phyloP scores from a whole-genome alignment of 2,113 vertebrate genomes.

The Siphamia tubifer region DNA sequence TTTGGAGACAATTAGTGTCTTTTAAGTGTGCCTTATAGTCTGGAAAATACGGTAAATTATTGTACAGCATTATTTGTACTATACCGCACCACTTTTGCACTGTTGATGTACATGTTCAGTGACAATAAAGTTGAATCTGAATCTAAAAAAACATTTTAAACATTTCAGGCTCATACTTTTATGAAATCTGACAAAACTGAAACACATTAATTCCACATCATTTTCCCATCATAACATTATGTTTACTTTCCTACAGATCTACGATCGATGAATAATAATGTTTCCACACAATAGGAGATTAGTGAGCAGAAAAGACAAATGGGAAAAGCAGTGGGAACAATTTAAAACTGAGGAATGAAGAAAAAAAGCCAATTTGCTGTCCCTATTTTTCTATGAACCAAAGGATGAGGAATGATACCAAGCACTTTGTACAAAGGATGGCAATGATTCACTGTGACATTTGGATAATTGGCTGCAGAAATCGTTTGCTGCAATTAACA shows the following conservation, averaged over 20 bases:
- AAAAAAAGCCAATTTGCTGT: slow-evolving; percentile 57
- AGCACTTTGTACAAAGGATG: slow-evolving; percentile 54
- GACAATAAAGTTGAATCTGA: too few species aligned
- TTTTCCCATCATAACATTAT: slow-evolving; percentile 22
- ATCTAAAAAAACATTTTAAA: too few species aligned
- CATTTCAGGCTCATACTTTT: too few species aligned
- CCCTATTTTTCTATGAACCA: slow-evolving; percentile 60
- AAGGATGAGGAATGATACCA: slow-evolving; percentile 63
- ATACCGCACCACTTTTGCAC: too few species aligned
- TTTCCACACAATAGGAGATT: slow-evolving; percentile 45
- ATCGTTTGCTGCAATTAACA: slow-evolving; percentile 66
- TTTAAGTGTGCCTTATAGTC: too few species aligned
- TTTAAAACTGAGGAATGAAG: slow-evolving; percentile 40
- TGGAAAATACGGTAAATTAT: too few species aligned
- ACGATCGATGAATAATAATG: slow-evolving; percentile 41
- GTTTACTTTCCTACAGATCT: slow-evolving; percentile 19
- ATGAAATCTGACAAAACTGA: not conserved
- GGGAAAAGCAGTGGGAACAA: slow-evolving; percentile 50
- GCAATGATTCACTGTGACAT: slow-evolving; percentile 67
- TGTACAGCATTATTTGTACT: too few species aligned
- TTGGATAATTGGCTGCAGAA: slow-evolving; percentile 72
- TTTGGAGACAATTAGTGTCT: too few species aligned
- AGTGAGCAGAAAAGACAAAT: slow-evolving; percentile 63
- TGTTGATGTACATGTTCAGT: too few species aligned
- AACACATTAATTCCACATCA: slow-evolving; percentile 8